phyloP scores from a whole-genome alignment of 2,888 invertebrate genomes.

The Empis livida region DNA sequence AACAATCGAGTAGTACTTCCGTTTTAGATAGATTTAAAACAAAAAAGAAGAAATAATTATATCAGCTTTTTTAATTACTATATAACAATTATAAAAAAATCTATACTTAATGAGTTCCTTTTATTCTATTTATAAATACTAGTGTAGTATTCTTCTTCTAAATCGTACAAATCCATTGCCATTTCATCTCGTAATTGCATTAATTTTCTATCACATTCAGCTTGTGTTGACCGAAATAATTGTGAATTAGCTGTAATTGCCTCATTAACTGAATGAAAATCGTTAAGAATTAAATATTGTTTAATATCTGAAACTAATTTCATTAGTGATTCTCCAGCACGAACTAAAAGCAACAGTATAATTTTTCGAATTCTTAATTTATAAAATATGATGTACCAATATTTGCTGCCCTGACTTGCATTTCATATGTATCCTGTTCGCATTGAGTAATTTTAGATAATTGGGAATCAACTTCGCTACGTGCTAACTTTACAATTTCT shows the following conservation, averaged over 20 bases:
- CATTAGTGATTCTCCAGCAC: slow-evolving; percentile 94
- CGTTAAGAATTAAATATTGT: slow-evolving; percentile 93
- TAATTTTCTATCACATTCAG: slow-evolving; percentile 85
- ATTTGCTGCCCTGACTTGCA: slow-evolving; percentile 93
- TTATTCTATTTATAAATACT: slow-evolving; percentile 31
- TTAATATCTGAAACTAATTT: slow-evolving; percentile 96
- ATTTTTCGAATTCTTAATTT: too few species aligned
- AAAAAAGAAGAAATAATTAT: slow-evolving; percentile 30
- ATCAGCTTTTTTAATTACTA: too few species aligned
- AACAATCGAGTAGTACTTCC: slow-evolving; percentile 22
- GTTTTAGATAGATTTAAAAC: slow-evolving; percentile 60
- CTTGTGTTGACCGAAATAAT: slow-evolving; percentile 77
- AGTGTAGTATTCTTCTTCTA: slow-evolving; percentile 36
- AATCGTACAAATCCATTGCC: slow-evolving; percentile 61
- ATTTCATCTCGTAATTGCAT: slow-evolving; percentile 89
- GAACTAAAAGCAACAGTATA: slow-evolving; percentile 43
- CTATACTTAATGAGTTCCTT: neutral
- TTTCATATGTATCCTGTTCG: slow-evolving; percentile 91
- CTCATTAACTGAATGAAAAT: slow-evolving; percentile 96
- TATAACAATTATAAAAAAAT: too few species aligned
- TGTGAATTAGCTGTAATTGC: slow-evolving; percentile 90
- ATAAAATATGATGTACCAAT: slow-evolving; percentile 45
- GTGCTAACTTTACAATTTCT: slow-evolving; percentile 83
- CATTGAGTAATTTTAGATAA: slow-evolving; percentile 81
- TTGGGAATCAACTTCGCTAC: slow-evolving; percentile 84